Evolutionary conservation across 2,888 invertebrate genomes (phyloP).

Genomic region (Napeogenes inachia): DNA sequence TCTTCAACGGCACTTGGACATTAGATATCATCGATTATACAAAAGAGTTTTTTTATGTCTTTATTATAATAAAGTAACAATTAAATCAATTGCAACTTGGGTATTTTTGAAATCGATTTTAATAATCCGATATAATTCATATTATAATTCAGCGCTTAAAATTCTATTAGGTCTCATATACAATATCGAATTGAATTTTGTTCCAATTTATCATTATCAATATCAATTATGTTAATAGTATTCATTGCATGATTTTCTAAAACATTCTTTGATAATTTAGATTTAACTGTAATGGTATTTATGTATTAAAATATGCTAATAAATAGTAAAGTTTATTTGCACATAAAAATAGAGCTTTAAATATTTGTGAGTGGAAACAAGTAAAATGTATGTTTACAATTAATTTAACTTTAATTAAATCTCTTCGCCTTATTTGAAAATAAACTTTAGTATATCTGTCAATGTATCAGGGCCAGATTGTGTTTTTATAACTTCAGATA

Average conservation of each 20-base stretch:
- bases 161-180: neutral
- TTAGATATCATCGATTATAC: neutral
- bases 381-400: too few relatives aligned
- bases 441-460: slow-evolving; percentile 1
- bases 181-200: neutral
- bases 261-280: neutral
- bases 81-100: too few relatives aligned
- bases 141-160: neutral
- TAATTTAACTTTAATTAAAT: too few relatives aligned
- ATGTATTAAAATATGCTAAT: too few relatives aligned
- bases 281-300: neutral
- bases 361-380: too few relatives aligned
- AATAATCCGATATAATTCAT: neutral
- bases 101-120: too few relatives aligned
- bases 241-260: slow-evolving; percentile 7
- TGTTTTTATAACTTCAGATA: slow-evolving; percentile 20
- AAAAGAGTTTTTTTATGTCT: neutral
- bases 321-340: too few relatives aligned
- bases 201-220: slow-evolving; percentile 2
- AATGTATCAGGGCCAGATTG: slow-evolving; percentile 5
- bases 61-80: neutral
- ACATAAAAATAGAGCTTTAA: too few relatives aligned
- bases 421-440: neutral
- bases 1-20: slow-evolving; percentile 40
- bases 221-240: slow-evolving; percentile 2